Conservation (phyloP, 2,888 invertebrate species). For the Sminthurides aquaticus region DNA sequence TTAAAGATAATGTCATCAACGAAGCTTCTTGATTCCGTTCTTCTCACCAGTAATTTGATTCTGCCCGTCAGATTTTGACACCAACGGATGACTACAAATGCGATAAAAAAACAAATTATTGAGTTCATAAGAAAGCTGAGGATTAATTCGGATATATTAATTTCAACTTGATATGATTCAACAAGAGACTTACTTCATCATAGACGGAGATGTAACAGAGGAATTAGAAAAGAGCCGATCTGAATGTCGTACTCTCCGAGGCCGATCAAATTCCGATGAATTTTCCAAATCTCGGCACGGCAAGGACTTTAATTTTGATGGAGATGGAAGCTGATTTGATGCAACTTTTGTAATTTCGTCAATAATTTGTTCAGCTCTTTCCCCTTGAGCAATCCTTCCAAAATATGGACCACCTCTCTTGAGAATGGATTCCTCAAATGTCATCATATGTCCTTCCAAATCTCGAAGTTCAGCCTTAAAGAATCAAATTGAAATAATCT, state of each 20-base stretch:
- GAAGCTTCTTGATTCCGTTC: no score
- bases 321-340: not conserved
- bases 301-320: not conserved
- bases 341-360: slow-evolving; percentile 16
- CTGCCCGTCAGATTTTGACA: no score
- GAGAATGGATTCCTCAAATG: slow-evolving; percentile 18
- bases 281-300: not conserved
- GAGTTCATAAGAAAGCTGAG: no score
- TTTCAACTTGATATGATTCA: no score
- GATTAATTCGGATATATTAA: no score
- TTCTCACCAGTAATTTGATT: no score
- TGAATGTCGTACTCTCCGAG: slow-evolving; percentile 3
- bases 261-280: slow-evolving; percentile 3
- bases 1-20: no score
- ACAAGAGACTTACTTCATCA: not conserved
- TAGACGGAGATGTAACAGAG: slow-evolving; percentile 15
- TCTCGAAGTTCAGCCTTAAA: slow-evolving; percentile 14
- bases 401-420: slow-evolving; percentile 18
- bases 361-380: slow-evolving; percentile 14
- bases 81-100: no score
- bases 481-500: no score
- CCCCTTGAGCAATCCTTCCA: slow-evolving; percentile 17
- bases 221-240: slow-evolving; percentile 14
- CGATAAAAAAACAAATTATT: no score
- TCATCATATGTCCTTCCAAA: slow-evolving; percentile 12